Evolutionary conservation across 2,113 vertebrate genomes (phyloP).

Genomic region (Sturnus vulgaris): DNA sequence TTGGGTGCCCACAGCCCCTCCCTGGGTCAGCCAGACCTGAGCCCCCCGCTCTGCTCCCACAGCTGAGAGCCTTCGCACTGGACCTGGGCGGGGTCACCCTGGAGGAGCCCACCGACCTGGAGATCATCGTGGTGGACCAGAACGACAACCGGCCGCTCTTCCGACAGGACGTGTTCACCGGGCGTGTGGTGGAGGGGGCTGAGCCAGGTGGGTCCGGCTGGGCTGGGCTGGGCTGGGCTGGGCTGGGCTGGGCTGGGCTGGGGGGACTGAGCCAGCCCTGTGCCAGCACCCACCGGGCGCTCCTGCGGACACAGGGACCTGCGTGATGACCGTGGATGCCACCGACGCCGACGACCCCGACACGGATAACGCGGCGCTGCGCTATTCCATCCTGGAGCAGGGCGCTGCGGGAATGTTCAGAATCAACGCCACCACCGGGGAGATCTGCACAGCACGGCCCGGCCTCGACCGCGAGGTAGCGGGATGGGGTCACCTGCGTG

Average conservation of each 20-base stretch:
- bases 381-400: slow-evolving; percentile 85
- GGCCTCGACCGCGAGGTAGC: slow-evolving; percentile 89
- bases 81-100: slow-evolving; percentile 85
- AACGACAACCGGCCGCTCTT: slow-evolving; percentile 93
- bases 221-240: rapidly evolving
- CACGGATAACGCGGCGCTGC: slow-evolving; percentile 85
- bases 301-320: slow-evolving; percentile 74
- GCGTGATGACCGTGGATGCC: slow-evolving; percentile 84
- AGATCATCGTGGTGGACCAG: slow-evolving; percentile 95
- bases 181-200: slow-evolving; percentile 83
- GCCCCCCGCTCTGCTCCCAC: rapidly evolving
- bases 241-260: rapidly evolving
- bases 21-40: rapidly evolving
- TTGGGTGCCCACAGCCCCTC: rapidly evolving
- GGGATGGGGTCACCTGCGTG: rapidly evolving
- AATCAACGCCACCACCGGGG: slow-evolving; percentile 83
- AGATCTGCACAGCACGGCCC: slow-evolving; percentile 84
- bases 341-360: slow-evolving; percentile 85
- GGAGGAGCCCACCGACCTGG: slow-evolving; percentile 92
- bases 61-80: slow-evolving; percentile 92
- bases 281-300: rapidly evolving
- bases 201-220: slow-evolving; percentile 77
- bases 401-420: slow-evolving; percentile 82
- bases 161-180: slow-evolving; percentile 73
- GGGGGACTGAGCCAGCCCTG: rapidly evolving